Evolutionary conservation across 2,797 vertebrate species (phyloP).

Genomic region (Lacerta bilineata): DNA sequence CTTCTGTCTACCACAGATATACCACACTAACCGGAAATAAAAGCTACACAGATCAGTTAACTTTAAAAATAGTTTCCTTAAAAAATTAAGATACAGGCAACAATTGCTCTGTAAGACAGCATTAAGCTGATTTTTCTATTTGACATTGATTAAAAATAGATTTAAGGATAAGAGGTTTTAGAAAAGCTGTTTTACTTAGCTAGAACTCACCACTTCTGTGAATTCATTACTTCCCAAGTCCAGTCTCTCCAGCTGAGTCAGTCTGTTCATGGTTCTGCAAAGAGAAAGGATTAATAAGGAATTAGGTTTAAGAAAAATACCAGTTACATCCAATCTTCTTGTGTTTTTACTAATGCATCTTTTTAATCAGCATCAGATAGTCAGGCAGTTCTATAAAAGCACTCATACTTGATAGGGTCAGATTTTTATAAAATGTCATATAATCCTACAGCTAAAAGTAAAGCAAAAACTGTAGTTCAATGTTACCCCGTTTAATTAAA

Average conservation of each 20-base stretch:
- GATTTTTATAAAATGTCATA: constrained; percentile 5
- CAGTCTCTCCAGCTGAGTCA: constrained; percentile 95
- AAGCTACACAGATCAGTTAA: neutral
- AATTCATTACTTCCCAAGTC: constrained; percentile 99
- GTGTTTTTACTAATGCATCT: constrained; percentile 22
- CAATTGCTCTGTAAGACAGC: constrained; percentile 34
- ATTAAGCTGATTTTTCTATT: constrained; percentile 46
- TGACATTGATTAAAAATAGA: constrained; percentile 56
- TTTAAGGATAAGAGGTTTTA: constrained; percentile 44
- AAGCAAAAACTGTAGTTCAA: neutral
- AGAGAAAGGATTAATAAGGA: constrained; percentile 68
- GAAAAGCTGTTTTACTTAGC: constrained; percentile 25
- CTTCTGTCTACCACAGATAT: neutral
- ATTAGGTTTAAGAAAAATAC: constrained; percentile 50
- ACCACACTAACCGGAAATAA: neutral
- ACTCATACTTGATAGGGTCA: neutral
- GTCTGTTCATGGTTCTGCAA: constrained; percentile 96
- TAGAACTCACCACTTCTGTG: constrained; percentile 97
- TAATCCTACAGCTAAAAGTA: neutral
- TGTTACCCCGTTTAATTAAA: neutral
- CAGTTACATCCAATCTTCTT: constrained; percentile 15
- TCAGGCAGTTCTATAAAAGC: constrained; percentile 10
- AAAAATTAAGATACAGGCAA: neutral
- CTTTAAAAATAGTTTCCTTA: constrained; percentile 22
- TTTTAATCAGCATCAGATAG: constrained; percentile 37